Percentiles rank a stretch among this genome's conserved stretches.
Conservation (phyloP, 2,797 vertebrate species). For the Australoheros facetus region DNA sequence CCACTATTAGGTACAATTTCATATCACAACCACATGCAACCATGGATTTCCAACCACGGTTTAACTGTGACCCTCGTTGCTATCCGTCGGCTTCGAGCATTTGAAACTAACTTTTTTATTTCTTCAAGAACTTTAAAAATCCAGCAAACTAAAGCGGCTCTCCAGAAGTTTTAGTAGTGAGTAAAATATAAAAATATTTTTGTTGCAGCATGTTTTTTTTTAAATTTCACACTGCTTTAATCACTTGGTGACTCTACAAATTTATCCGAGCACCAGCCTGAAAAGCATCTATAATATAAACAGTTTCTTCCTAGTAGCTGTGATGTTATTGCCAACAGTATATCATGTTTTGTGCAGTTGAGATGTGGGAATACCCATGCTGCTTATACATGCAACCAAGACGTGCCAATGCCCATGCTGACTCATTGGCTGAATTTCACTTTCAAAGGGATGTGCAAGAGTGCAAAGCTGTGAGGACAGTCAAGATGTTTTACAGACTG, state of each 20-base stretch:
- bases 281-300: neutral
- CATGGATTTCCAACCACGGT: neutral
- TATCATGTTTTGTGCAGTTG: neutral
- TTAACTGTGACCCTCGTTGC: too few relatives aligned
- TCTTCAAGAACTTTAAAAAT: neutral
- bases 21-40: neutral
- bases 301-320: neutral
- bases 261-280: neutral
- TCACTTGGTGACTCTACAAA: neutral
- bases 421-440: constrained; percentile 31
- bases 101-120: neutral
- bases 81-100: neutral
- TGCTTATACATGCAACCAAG: constrained; percentile 22
- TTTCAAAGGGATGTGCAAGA: constrained; percentile 39
- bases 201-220: neutral
- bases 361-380: constrained; percentile 1
- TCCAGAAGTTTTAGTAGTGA: neutral
- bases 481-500: constrained; percentile 61
- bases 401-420: constrained; percentile 13
- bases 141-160: neutral
- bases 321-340: neutral
- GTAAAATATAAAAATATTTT: neutral
- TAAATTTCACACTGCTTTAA: neutral
- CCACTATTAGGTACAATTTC: constrained; percentile 11
- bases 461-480: constrained; percentile 53